These are phyloP conservation scores for Calcarius lapponicus DNA, from an alignment of 2,797 vertebrate genomes.

Conservation along the genomic window DNA sequence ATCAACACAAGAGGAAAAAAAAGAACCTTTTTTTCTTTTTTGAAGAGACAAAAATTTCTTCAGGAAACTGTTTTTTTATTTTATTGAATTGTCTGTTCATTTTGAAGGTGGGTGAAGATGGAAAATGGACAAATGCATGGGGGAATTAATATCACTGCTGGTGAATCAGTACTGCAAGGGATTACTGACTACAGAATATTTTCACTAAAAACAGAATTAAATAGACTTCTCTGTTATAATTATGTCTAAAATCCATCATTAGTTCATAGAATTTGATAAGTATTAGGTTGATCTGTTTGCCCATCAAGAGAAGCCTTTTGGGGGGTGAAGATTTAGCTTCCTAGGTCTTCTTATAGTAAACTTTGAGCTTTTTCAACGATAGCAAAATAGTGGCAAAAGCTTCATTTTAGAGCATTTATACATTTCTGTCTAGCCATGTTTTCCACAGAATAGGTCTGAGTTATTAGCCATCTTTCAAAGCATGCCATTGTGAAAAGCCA, in stretches of 20 bases:
- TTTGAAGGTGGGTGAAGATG: not conserved
- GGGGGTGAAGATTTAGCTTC: not conserved
- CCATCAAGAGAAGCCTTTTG: not conserved
- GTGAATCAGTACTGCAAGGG: not conserved
- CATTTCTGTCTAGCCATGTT: not conserved
- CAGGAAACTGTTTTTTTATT: not conserved
- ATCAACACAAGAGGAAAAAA: not conserved
- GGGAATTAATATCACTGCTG: not conserved
- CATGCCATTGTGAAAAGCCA: not conserved
- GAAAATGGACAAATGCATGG: not conserved
- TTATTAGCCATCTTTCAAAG: conserved; percentile 24
- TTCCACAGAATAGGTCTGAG: not conserved
- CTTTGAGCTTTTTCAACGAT: not conserved
- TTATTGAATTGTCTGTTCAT: not conserved
- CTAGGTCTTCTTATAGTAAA: not conserved
- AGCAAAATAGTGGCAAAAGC: not conserved
- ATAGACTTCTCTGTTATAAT: not conserved
- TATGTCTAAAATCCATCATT: not conserved
- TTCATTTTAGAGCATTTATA: not conserved
- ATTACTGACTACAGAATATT: not conserved
- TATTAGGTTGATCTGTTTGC: not conserved
- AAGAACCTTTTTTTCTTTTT: not conserved
- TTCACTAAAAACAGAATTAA: conserved; percentile 27
- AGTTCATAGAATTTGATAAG: not conserved
- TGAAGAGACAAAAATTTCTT: not conserved